Evolutionary conservation across 92 coral and sea anemone genomes (phyloP).

Genomic region (Desmophyllum pertusum): DNA sequence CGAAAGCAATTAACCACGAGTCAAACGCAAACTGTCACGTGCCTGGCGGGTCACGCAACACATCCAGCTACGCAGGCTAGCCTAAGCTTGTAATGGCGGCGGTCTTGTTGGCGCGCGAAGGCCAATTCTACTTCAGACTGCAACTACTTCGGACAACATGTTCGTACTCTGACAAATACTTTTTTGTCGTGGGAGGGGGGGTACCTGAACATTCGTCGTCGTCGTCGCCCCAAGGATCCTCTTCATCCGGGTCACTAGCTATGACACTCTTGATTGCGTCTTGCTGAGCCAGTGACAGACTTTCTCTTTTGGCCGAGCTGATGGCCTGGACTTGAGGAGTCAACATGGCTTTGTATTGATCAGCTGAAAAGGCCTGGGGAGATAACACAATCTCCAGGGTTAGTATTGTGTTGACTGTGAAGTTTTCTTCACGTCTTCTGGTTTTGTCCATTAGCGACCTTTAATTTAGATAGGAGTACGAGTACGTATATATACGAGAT

Average conservation of each 20-base stretch:
- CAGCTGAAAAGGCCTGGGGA: conserved; percentile 81
- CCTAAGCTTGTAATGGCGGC: not conserved
- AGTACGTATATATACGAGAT: too few species aligned
- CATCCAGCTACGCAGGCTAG: not conserved
- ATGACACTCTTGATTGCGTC: conserved; percentile 76
- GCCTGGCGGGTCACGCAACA: not conserved
- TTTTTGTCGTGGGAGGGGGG: not conserved
- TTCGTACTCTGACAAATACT: not conserved
- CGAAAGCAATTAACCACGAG: not conserved
- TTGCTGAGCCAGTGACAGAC: conserved; percentile 75
- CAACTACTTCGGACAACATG: not conserved
- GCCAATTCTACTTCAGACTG: too few species aligned
- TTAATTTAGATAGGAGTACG: too few species aligned
- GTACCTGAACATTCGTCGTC: conserved; percentile 27
- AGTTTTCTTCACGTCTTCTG: not conserved
- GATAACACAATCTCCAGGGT: not conserved
- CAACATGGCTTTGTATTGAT: conserved; percentile 84
- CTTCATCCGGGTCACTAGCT: conserved; percentile 89
- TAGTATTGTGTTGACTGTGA: too few species aligned
- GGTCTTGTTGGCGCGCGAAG: too few species aligned
- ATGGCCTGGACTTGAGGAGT: conserved; percentile 89
- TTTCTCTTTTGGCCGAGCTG: conserved; percentile 67
- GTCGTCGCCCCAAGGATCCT: conserved; percentile 84
- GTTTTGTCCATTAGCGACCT: too few species aligned
- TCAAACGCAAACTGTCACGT: not conserved